Evolutionary conservation across 2,113 vertebrate genomes (phyloP).

Genomic region (Chloropsis hardwickii): DNA sequence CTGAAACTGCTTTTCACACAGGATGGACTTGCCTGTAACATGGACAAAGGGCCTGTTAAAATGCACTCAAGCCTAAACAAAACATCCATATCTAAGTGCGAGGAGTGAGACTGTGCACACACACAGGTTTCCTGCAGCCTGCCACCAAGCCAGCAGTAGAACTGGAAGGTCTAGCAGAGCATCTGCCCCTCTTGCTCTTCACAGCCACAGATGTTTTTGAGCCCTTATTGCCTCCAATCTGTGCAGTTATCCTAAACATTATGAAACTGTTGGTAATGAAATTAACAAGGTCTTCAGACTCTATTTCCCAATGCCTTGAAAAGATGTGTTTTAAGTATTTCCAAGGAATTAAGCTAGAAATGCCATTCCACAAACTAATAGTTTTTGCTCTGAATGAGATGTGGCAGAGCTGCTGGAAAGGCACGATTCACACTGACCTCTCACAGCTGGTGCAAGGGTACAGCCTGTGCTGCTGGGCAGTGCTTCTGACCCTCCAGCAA

Average conservation of each 20-base stretch:
- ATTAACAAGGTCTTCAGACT: background rate
- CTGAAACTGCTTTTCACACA: background rate
- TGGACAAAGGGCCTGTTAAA: background rate
- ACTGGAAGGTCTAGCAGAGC: background rate
- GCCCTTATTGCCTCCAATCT: background rate
- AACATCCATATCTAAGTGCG: background rate
- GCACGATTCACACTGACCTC: rapidly evolving
- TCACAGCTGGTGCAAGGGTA: background rate
- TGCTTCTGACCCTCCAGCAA: background rate
- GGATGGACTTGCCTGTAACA: background rate
- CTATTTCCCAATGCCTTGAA: background rate
- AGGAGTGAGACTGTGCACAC: background rate
- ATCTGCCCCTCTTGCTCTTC: background rate
- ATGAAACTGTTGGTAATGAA: background rate
- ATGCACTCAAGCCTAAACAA: background rate
- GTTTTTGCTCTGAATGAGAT: background rate
- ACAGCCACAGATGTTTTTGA: background rate
- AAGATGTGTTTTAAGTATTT: background rate
- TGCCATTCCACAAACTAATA: background rate
- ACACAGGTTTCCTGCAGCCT: background rate
- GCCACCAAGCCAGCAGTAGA: background rate
- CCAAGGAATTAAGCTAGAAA: background rate
- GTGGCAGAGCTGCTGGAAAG: background rate
- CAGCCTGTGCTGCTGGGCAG: background rate
- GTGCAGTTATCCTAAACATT: background rate